phyloP scores from a whole-genome alignment of 2,113 vertebrate genomes.

The Ictalurus furcatus region DNA sequence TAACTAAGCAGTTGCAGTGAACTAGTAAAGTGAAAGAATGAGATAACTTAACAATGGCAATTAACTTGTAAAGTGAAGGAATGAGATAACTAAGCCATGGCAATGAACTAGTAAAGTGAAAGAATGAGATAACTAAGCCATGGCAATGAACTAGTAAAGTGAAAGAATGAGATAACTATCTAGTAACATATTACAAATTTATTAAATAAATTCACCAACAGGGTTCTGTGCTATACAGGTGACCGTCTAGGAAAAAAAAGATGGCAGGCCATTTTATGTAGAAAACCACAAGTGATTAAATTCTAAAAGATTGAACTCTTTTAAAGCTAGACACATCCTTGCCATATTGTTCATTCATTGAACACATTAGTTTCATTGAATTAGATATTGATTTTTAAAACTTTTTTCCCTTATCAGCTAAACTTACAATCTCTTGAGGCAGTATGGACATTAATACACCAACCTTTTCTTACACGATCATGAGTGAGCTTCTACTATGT shows the following conservation, averaged over 20 bases:
- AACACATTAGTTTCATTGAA: neutral
- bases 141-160: neutral
- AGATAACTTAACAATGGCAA: neutral
- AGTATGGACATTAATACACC: neutral
- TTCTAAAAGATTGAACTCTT: neutral
- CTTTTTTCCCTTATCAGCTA: neutral
- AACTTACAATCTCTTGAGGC: neutral
- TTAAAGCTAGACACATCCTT: neutral
- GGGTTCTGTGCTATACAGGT: neutral
- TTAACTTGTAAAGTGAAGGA: neutral
- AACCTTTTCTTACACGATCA: neutral
- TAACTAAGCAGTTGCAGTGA: neutral
- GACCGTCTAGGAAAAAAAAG: neutral
- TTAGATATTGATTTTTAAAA: neutral
- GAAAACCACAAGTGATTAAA: neutral
- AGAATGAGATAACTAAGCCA: neutral
- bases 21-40: neutral
- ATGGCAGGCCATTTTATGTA: neutral
- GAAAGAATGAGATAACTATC: neutral
- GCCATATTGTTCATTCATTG: neutral
- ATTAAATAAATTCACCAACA: neutral
- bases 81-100: neutral
- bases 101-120: neutral
- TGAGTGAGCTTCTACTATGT: constrained; percentile 3
- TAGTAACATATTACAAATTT: too few species aligned